Base-by-base conservation (phyloP, 2,113 vertebrate genomes). In the Nycticebus coucang region DNA sequence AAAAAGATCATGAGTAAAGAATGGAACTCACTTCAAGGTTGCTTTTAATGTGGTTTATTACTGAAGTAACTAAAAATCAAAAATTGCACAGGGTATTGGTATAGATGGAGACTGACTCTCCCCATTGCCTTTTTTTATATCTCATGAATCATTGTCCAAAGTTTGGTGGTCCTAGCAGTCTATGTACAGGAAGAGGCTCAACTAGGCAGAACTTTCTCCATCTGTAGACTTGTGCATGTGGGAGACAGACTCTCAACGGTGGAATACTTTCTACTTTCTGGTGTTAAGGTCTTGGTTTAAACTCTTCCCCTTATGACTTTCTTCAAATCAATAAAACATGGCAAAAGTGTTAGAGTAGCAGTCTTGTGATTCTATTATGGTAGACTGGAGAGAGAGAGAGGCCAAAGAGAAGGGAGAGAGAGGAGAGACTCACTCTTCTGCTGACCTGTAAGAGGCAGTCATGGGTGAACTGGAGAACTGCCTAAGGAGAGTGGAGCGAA, bases 281-380 rank as follows among this genome's bases (percentile, higher is more conserved):
- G 9, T 83, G 5, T 45, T 83, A 69, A 84, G 59, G 14, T 24
- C 11, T 80, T 90, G 72, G n/a, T 68, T 18, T 60, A 85, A 94
- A 69, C 3, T 75, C 24, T 30, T 28, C 1, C 35, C 41, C 59
- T 41, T 18, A 15, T 81, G 66, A 81, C 28, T 84, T 72, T 11
- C 37, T 89, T 93, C 86, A 78, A 78, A 37, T 17, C 83, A 90
- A 93, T 0, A 69, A 64, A 71, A 79, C 33, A 33, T 74, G 55
- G 45, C 30, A 87, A 78, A 88, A 28, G 14, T 37, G n/a, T 71
- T 1, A 85, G 35, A 66, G 24, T 33, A 1, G 33, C 60, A 81
- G 13, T 86, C 35, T 75, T 33, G 4, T 18, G 28, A 53, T 77
- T 66, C 37, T 1, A 30, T 59, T 85, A n/a, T 4, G 89, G 30